Evolutionary conservation across 2,797 vertebrate species (phyloP).

Genomic region (Botia almorhae): DNA sequence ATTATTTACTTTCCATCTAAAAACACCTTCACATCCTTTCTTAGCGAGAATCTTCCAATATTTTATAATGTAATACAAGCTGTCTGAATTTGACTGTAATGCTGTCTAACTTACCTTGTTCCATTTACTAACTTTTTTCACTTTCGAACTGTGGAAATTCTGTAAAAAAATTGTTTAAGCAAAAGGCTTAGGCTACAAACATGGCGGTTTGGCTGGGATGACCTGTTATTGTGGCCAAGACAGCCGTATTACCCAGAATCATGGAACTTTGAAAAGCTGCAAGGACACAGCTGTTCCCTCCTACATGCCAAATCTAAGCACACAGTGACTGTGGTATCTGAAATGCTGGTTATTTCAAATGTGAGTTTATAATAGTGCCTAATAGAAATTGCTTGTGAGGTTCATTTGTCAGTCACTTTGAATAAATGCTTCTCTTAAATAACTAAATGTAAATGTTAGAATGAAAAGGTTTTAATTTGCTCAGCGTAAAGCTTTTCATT

Average conservation of each 20-base stretch:
- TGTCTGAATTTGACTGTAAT: neutral
- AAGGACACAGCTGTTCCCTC: neutral
- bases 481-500: neutral
- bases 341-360: slow-evolving; percentile 5
- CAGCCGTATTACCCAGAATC: neutral
- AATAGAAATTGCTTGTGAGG: neutral
- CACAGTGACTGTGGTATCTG: neutral
- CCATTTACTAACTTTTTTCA: neutral
- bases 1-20: neutral
- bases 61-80: neutral
- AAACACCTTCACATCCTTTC: neutral
- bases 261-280: neutral
- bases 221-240: neutral
- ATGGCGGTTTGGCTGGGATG: neutral
- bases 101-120: neutral
- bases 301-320: slow-evolving; percentile 7
- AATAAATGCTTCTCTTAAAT: neutral
- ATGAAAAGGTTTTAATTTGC: neutral
- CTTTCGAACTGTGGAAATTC: neutral
- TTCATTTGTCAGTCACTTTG: neutral
- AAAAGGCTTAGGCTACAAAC: neutral
- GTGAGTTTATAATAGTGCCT: neutral
- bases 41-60: neutral
- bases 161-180: neutral
- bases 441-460: neutral